phyloP scores from a whole-genome alignment of 2,888 invertebrate genomes.

The Drosophila mulleri region DNA sequence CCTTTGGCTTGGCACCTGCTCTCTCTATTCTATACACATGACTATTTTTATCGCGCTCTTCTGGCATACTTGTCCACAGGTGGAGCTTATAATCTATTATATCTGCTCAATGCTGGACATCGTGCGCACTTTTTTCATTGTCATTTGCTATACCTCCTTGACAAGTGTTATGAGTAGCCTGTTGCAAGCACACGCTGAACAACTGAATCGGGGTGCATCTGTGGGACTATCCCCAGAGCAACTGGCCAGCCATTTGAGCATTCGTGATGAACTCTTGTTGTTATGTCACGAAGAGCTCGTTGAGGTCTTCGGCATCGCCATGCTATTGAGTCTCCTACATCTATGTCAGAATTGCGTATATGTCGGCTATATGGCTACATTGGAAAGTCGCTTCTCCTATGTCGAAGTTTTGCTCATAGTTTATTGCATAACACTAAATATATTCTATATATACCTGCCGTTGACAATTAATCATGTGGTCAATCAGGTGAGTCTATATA shows the following conservation, averaged over 20 bases:
- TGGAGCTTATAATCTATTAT: not conserved
- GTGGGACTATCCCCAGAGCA: not conserved
- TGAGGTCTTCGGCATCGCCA: constrained; percentile 13
- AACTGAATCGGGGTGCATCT: not conserved
- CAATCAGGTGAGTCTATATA: constrained; percentile 18
- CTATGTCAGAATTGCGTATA: constrained; percentile 11
- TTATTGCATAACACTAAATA: constrained; percentile 3
- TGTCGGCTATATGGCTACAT: constrained; percentile 16
- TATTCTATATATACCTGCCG: constrained; percentile 16
- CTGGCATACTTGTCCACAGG: constrained; percentile 12
- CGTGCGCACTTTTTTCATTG: constrained; percentile 16
- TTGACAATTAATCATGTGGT: constrained; percentile 16
- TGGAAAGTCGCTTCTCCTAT: constrained; percentile 1
- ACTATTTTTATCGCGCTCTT: not conserved
- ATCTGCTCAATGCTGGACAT: constrained; percentile 4
- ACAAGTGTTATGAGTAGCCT: constrained; percentile 13
- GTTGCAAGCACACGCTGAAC: constrained; percentile 15
- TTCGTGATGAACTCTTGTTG: constrained; percentile 24
- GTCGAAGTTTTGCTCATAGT: not conserved
- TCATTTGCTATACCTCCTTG: constrained; percentile 26
- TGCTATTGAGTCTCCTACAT: constrained; percentile 15
- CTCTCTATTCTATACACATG: not conserved
- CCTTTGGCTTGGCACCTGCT: constrained; percentile 10
- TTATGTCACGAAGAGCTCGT: constrained; percentile 30
- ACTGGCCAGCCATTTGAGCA: constrained; percentile 6